Evolutionary conservation across 2,888 invertebrate species (phyloP), one percentile per base, ranked within the genome.

Genomic region (Sarcophaga carnaria): DNA sequence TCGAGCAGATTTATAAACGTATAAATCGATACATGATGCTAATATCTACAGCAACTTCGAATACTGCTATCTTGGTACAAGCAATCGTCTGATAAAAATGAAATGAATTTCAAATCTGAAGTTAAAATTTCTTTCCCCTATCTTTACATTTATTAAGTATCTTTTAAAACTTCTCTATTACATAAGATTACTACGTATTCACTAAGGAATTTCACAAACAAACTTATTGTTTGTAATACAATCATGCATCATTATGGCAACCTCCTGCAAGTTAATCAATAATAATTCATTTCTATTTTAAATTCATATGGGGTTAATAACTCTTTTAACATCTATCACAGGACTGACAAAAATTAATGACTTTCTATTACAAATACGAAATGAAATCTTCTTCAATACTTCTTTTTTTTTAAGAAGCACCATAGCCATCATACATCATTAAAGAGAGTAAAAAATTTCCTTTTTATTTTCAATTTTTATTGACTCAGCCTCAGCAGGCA

Each of bases 301-400:
- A 81, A 82, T 84, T 72, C 81, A 69, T 82, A 47, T 84, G 80
- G 84, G 87, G 87, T 84, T 84, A 87, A 84, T 87, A 87, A 87
- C 79, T 87, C 87, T 87, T 87, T 83, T 71, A 81, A 81, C 75
- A 78, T 60, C 71, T 64, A 14, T 63, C 59, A n/a, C 37, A 59
- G 2, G 20, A 83, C 64, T 83, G 83, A 83, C 83, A 78, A 78
- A 74, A 78, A 83, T 83, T 83, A 83, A 83, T 83, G 66, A 83
- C 72, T 54, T 78, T 72, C 27, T 17, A 27, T 27, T 5, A 27
- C n/a, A 25, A 20, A 60, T 8, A 37, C 37, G 37, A 8, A 37
- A 37, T 37, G 10, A 37, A 37, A 37, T 0, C 37, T 2, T 37
- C 37, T 37, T 37, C 8, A 10, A 37, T 8, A n/a, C n/a, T n/a